A percentile compares a stretch with the other conserved stretches of the same genome.
These are phyloP conservation scores for Cylloceria caligata DNA, from an alignment of 2,888 invertebrate species.

Conservation along the genomic window DNA sequence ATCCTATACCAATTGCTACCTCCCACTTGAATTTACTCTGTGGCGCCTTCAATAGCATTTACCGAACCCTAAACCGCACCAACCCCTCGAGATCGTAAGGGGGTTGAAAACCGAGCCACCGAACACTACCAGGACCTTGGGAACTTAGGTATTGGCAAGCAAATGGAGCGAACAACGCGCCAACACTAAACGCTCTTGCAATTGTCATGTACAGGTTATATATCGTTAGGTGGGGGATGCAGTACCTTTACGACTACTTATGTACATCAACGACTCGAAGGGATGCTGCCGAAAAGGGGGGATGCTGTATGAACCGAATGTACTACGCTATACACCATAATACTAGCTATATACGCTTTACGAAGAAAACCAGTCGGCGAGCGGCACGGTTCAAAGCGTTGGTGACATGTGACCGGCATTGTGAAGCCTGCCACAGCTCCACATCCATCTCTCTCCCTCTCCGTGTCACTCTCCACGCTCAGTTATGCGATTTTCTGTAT, in stretches of 20 bases:
- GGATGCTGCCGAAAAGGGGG: constrained; percentile 29
- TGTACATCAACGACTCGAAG: constrained; percentile 2
- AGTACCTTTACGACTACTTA: background rate
- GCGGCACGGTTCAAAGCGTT: constrained; percentile 79
- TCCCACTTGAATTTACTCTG: background rate
- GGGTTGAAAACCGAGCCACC: constrained; percentile 42
- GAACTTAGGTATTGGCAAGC: constrained; percentile 67
- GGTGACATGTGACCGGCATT: constrained; percentile 82
- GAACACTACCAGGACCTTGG: constrained; percentile 57
- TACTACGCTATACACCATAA: constrained; percentile 67
- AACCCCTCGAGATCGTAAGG: constrained; percentile 22
- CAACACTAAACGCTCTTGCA: constrained; percentile 30
- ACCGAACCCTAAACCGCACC: background rate
- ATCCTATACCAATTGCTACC: background rate
- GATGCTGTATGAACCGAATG: constrained; percentile 38
- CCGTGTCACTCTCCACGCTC: constrained; percentile 57
- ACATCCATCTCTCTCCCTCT: constrained; percentile 60
- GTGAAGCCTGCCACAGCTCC: constrained; percentile 73
- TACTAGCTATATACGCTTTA: constrained; percentile 42
- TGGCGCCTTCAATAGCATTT: constrained; percentile 15
- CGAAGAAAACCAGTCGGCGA: constrained; percentile 74
- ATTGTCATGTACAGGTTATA: constrained; percentile 20
- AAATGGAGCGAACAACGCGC: constrained; percentile 72
- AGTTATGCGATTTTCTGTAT: constrained; percentile 78
- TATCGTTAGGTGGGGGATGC: background rate